These are phyloP conservation scores for Pseudococcus viburni DNA, from an alignment of 2,888 invertebrate genomes.

Conservation along the genomic window DNA sequence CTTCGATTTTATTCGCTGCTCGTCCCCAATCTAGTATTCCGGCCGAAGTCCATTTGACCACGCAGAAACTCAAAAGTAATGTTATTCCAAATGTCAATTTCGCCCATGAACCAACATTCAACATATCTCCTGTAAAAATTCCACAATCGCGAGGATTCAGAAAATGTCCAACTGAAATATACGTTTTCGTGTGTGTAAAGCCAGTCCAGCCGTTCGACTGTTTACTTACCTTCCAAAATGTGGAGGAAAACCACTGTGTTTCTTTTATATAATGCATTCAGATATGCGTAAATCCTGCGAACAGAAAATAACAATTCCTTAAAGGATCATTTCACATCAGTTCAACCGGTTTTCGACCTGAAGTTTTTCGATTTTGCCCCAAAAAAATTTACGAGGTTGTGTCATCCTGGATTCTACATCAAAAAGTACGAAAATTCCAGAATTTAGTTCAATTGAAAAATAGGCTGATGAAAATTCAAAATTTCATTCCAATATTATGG, in stretches of 20 bases:
- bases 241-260: slow-evolving; percentile 56
- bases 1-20: slow-evolving; percentile 83
- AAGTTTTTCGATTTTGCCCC: too few species aligned
- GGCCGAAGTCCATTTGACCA: slow-evolving; percentile 67
- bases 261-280: slow-evolving; percentile 60
- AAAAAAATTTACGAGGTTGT: too few species aligned
- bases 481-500: too few species aligned
- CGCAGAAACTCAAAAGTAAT: slow-evolving; percentile 66
- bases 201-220: too few species aligned
- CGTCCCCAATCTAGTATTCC: slow-evolving; percentile 84
- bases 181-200: too few species aligned
- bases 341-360: too few species aligned
- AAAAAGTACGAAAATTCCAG: too few species aligned
- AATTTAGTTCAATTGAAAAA: too few species aligned
- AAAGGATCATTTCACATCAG: too few species aligned
- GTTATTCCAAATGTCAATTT: slow-evolving; percentile 60
- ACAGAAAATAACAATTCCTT: not conserved
- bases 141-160: not conserved
- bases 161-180: too few species aligned
- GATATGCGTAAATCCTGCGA: slow-evolving; percentile 38
- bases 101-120: slow-evolving; percentile 65
- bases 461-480: too few species aligned
- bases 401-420: too few species aligned
- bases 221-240: slow-evolving; percentile 58
- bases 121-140: slow-evolving; percentile 62